These are phyloP conservation scores for Ylistrum balloti DNA, from an alignment of 1,140 invertebrate species.

Conservation along the genomic window DNA sequence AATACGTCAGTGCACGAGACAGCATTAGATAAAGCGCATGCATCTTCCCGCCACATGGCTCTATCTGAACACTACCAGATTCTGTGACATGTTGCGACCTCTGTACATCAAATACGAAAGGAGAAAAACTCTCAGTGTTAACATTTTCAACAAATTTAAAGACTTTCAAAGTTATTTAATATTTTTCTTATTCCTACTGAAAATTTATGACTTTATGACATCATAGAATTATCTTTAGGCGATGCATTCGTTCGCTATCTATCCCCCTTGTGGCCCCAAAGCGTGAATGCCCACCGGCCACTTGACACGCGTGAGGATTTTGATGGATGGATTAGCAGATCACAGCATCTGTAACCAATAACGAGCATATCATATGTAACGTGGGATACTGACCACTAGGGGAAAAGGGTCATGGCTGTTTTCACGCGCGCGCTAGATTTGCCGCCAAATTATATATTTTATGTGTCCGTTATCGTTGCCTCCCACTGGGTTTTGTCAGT, in stretches of 20 bases:
- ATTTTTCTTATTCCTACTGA: too few species aligned
- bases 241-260: background rate
- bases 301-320: conserved; percentile 8
- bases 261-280: background rate
- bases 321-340: background rate
- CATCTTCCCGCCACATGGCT: background rate
- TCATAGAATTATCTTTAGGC: background rate
- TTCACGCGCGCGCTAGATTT: conserved; percentile 19
- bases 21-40: background rate
- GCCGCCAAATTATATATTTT: conserved; percentile 30
- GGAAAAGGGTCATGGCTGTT: background rate
- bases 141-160: too few species aligned
- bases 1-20: conserved; percentile 32
- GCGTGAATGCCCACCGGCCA: background rate
- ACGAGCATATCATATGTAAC: background rate
- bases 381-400: conserved; percentile 27
- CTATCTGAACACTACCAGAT: background rate
- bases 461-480: background rate
- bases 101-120: background rate
- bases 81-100: background rate
- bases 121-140: background rate
- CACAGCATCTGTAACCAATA: conserved; percentile 2
- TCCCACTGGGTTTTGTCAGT: conserved; percentile 16
- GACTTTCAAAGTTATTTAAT: too few species aligned
- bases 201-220: too few species aligned